These are phyloP conservation scores for Lathronympha strigana DNA, from an alignment of 2,888 invertebrate genomes.

Conservation along the genomic window DNA sequence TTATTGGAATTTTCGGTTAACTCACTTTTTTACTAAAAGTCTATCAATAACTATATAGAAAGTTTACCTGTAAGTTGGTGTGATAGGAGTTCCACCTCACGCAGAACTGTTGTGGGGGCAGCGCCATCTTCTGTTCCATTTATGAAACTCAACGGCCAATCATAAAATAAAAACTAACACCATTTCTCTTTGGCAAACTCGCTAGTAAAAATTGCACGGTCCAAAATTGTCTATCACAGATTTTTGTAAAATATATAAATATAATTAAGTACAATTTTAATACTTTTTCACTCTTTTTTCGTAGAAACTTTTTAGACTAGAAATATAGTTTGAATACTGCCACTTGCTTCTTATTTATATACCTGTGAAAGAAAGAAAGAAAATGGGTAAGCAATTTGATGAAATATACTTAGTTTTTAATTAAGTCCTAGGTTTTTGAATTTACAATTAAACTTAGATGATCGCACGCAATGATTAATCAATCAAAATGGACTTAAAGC, in stretches of 20 bases:
- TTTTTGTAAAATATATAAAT: slow-evolving; percentile 50
- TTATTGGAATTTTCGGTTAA: no score
- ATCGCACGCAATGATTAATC: no score
- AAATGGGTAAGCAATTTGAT: no score
- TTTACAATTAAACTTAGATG: no score
- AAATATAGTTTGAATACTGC: slow-evolving; percentile 67
- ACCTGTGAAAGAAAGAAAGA: slow-evolving; percentile 48
- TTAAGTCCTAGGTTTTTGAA: no score
- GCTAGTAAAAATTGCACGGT: slow-evolving; percentile 43
- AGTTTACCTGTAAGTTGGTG: slow-evolving; percentile 87
- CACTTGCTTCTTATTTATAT: slow-evolving; percentile 45
- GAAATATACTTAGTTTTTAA: no score
- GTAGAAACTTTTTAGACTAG: slow-evolving; percentile 81
- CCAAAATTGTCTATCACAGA: slow-evolving; percentile 44
- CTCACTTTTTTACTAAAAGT: no score
- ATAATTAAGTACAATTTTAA: slow-evolving; percentile 70
- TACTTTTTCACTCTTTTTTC: slow-evolving; percentile 58
- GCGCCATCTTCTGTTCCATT: slow-evolving; percentile 68
- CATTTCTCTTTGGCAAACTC: slow-evolving; percentile 40
- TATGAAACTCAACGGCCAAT: slow-evolving; percentile 30
- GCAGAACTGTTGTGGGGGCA: slow-evolving; percentile 87
- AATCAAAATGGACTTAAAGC: no score
- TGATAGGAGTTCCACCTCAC: slow-evolving; percentile 94
- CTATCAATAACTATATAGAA: not conserved
- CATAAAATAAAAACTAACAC: slow-evolving; percentile 46